Base-by-base conservation (phyloP, 2,888 invertebrate species). In the Yponomeuta evonymella region DNA sequence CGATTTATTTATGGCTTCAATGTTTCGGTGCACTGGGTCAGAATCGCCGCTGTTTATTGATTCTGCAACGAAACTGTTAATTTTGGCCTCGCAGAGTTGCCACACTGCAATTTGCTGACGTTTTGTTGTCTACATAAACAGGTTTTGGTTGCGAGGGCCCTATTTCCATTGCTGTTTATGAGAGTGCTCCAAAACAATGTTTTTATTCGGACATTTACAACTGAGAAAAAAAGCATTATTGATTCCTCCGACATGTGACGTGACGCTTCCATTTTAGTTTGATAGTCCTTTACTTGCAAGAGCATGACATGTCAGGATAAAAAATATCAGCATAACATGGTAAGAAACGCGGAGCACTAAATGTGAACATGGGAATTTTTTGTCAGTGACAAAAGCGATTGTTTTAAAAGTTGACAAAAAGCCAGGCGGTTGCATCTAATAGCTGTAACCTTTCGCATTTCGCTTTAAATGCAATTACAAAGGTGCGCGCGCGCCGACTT, bases 1-100 rank as follows among this genome's bases (percentile, higher is more conserved):
- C 51, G 51, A 58, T 58, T 58, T 58, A 58, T 58, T 58, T 15
- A 58, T 58, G 51, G 51, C 51, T 12, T 58, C 5, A 15, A 58
- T 58, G 51, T 15, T 58, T 58, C 51, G 51, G 51, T 58, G 51
- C 51, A 58, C 15, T 58, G 51, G 51, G 51, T 58, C 51, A 58
- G 51, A 58, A 58, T 58, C 51, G 51, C 51, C 51, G 51, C 51
- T 58, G 84, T 86, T 84, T 91, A 91, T 91, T 89, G 90, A 91
- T 91, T 90, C 81, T 82, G 79, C 83, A 84, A 85, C 85, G 79
- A 84, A 75, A 77, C 76, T 80, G 87, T 85, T 90, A 89, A 90
- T 87, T 90, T 90, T 86, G 89, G 89, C 85, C 30, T 10, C 15
- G 51, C 51, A 12, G 51, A 58, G 15, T 58, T 58, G 51, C 23